These are phyloP conservation scores for Ypsolopha sequella DNA, from an alignment of 2,888 invertebrate genomes.

Conservation along the genomic window DNA sequence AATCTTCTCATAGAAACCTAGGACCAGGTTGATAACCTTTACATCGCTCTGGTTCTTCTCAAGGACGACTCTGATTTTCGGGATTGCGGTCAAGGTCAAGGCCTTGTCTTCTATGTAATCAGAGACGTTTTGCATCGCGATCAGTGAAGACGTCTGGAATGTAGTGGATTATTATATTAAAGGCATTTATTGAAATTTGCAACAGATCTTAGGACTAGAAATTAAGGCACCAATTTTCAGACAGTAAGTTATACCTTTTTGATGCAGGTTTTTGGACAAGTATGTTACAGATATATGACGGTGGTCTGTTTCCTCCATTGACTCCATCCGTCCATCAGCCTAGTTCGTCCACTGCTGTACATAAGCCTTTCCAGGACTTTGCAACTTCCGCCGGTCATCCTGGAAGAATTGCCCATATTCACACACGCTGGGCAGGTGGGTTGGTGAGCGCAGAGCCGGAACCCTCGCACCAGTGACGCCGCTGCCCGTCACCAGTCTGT, in stretches of 20 bases:
- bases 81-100: constrained; percentile 83
- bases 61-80: constrained; percentile 84
- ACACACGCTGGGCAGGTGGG: too few relatives aligned
- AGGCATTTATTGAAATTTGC: too few relatives aligned
- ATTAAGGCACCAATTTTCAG: too few relatives aligned
- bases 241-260: background rate
- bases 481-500: too few relatives aligned
- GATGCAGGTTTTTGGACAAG: background rate
- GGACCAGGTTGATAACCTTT: constrained; percentile 82
- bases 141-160: constrained; percentile 86
- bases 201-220: background rate
- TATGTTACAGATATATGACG: background rate
- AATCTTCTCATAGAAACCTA: constrained; percentile 85
- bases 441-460: too few relatives aligned
- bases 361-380: too few relatives aligned
- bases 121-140: constrained; percentile 87
- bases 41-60: constrained; percentile 85
- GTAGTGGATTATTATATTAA: too few relatives aligned
- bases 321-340: too few relatives aligned
- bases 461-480: too few relatives aligned
- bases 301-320: background rate
- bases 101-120: constrained; percentile 87
- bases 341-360: too few relatives aligned
- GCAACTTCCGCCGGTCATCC: too few relatives aligned
- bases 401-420: too few relatives aligned